These are phyloP conservation scores for Cyrtonyx montezumae DNA, from an alignment of 2,113 vertebrate species.

Conservation along the genomic window DNA sequence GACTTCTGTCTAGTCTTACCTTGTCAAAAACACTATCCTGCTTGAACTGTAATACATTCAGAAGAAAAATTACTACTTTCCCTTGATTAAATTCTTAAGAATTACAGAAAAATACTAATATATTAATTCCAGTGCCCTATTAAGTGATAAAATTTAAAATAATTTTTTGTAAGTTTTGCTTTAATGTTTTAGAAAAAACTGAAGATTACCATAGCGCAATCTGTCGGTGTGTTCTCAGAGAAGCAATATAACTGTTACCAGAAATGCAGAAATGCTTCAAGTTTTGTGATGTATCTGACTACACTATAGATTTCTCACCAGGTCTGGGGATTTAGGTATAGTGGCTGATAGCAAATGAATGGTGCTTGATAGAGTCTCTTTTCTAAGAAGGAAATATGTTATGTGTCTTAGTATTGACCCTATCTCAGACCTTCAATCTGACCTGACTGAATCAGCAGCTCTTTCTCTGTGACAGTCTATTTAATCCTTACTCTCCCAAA, in stretches of 20 bases:
- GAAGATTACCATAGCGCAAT: not conserved
- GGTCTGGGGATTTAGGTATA: not conserved
- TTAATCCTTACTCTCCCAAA: not conserved
- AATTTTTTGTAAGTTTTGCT: not conserved
- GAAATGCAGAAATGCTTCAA: not conserved
- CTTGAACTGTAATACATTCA: not conserved
- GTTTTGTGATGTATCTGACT: not conserved
- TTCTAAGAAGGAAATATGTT: not conserved
- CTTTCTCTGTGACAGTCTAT: not conserved
- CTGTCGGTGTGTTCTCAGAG: not conserved
- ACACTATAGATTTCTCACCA: not conserved
- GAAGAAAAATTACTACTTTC: not conserved
- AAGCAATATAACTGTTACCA: fast-evolving
- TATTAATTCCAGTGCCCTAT: not conserved
- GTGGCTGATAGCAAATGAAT: not conserved
- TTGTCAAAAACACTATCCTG: not conserved
- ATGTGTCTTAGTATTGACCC: fast-evolving
- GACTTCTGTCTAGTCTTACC: not conserved
- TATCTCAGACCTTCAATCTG: not conserved
- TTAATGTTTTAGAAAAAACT: not conserved
- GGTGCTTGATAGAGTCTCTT: not conserved
- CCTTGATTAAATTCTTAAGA: not conserved
- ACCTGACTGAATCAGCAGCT: not conserved
- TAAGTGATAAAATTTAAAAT: not conserved
- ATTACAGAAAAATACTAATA: not conserved